Evolutionary conservation across 2,888 invertebrate genomes (phyloP).

Genomic region (Tetranychus piercei): DNA sequence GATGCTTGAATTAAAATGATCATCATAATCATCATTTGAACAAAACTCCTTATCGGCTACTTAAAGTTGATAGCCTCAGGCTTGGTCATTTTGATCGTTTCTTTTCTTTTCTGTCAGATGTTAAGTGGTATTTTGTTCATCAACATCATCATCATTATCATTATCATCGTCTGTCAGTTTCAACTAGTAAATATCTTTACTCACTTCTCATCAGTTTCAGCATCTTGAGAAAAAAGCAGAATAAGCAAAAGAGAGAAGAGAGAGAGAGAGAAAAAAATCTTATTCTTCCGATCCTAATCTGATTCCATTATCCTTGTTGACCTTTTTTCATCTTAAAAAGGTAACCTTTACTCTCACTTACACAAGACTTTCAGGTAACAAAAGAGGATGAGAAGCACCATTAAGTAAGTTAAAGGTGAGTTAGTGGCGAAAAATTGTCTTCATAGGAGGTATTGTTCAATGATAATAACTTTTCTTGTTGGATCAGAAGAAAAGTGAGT

Average conservation of each 20-base stretch:
- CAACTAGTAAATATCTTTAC: background rate
- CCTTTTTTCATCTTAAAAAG: background rate
- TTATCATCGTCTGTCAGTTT: background rate
- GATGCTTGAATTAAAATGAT: background rate
- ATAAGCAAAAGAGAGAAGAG: no score
- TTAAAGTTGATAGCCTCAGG: background rate
- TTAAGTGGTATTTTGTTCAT: slow-evolving; percentile 1
- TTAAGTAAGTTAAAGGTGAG: background rate
- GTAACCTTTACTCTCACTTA: background rate
- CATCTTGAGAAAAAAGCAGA: background rate
- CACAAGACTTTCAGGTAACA: background rate
- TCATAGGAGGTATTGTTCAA: background rate
- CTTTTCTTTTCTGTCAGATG: background rate
- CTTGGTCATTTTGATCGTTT: background rate
- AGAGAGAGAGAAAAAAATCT: background rate
- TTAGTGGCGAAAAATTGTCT: background rate
- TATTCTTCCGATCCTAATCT: background rate
- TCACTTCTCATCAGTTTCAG: background rate
- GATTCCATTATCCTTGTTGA: background rate
- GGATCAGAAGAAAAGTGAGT: background rate
- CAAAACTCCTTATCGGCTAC: slow-evolving; percentile 1
- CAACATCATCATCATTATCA: background rate
- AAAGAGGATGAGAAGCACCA: background rate
- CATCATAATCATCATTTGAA: background rate
- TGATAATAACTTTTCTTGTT: background rate